Evolutionary conservation across 1,140 invertebrate genomes (phyloP).

Genomic region (Anoplophora glabripennis): DNA sequence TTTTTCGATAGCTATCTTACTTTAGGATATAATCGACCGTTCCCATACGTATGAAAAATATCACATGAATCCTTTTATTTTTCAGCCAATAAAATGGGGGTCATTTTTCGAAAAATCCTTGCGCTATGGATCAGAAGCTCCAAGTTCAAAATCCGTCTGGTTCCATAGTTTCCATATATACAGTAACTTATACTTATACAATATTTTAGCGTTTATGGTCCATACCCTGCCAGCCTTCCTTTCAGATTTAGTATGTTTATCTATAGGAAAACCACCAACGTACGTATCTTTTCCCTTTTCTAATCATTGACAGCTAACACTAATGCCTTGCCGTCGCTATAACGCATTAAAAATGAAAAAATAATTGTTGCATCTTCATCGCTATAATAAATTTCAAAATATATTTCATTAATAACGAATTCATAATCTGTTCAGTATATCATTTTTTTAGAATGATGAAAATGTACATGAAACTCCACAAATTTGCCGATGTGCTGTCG

Average conservation of each 20-base stretch:
- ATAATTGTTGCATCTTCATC: no score
- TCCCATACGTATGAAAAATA: no score
- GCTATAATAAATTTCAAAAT: background rate
- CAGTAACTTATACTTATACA: constrained; percentile 47
- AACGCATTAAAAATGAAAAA: no score
- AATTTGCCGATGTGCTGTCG: constrained; percentile 68
- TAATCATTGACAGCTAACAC: no score
- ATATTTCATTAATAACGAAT: background rate
- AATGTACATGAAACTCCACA: constrained; percentile 73
- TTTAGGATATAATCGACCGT: no score
- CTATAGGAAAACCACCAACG: constrained; percentile 61
- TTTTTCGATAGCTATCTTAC: no score
- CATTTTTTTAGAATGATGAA: constrained; percentile 60
- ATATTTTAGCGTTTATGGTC: constrained; percentile 52
- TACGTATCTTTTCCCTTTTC: no score
- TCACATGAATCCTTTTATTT: no score
- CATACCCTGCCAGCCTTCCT: constrained; percentile 62
- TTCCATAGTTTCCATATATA: constrained; percentile 54
- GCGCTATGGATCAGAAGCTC: constrained; percentile 24
- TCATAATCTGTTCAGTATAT: background rate
- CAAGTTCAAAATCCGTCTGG: constrained; percentile 38
- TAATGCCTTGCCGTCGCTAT: no score
- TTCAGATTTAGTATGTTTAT: constrained; percentile 53
- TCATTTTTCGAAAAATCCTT: constrained; percentile 26
- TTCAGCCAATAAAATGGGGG: constrained; percentile 55